These are phyloP conservation scores for Rotaria sp. DNA, from an alignment of 2,888 invertebrate genomes.

Conservation along the genomic window DNA sequence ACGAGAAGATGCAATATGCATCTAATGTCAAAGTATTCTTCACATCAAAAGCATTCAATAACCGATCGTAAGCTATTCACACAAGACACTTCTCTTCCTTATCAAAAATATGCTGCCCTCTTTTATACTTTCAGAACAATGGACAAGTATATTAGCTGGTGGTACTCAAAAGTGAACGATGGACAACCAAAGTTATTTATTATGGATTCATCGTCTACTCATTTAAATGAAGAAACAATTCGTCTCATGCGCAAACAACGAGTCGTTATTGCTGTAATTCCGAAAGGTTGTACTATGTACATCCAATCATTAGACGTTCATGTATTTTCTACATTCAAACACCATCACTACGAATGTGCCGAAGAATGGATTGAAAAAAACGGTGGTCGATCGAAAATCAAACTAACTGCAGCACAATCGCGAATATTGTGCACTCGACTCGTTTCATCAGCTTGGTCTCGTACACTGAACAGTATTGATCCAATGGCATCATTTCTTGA, in stretches of 20 bases:
- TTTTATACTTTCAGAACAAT: neutral
- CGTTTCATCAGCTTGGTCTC: neutral
- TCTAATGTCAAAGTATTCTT: neutral
- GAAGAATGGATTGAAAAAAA: neutral
- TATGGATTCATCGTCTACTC: neutral
- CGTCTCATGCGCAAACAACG: neutral
- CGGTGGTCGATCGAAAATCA: neutral
- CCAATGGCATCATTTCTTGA: neutral
- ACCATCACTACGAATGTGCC: neutral
- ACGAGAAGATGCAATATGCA: neutral
- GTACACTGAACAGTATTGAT: neutral
- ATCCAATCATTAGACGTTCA: neutral
- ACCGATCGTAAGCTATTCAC: neutral
- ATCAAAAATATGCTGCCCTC: neutral
- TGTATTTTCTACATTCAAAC: neutral
- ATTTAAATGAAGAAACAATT: neutral
- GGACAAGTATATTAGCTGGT: neutral
- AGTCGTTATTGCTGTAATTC: neutral
- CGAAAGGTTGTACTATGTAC: neutral
- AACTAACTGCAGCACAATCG: neutral
- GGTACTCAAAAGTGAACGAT: neutral
- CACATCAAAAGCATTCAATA: neutral
- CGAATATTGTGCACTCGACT: neutral
- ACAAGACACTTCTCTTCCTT: neutral
- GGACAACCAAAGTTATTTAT: conserved; percentile 1